These are phyloP conservation scores for Frankliniella intonsa DNA, from an alignment of 2,888 invertebrate genomes.

Conservation along the genomic window DNA sequence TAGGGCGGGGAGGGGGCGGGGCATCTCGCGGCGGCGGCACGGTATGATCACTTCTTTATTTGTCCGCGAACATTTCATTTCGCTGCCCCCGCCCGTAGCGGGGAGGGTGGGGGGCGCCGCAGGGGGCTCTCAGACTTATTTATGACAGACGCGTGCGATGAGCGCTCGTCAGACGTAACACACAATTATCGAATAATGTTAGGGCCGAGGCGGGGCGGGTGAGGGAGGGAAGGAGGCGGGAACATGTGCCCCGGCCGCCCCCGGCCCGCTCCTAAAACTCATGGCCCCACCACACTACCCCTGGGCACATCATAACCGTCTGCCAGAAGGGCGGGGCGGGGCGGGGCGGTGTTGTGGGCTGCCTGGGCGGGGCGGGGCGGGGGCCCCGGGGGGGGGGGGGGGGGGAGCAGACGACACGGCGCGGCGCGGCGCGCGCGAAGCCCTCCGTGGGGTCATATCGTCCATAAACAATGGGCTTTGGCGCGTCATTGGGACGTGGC, in stretches of 20 bases:
- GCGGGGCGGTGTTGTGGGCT: not conserved
- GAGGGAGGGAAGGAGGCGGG: too few relatives aligned
- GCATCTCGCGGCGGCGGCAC: too few relatives aligned
- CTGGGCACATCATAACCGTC: too few relatives aligned
- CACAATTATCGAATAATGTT: not conserved
- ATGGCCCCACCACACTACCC: too few relatives aligned
- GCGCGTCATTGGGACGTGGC: not conserved
- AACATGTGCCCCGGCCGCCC: too few relatives aligned
- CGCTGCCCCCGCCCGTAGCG: not conserved
- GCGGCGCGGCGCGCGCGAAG: not conserved
- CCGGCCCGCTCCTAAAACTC: too few relatives aligned
- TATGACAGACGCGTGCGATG: not conserved
- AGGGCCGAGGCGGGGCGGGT: too few relatives aligned
- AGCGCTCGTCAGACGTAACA: not conserved
- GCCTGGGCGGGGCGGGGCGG: not conserved
- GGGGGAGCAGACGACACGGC: not conserved
- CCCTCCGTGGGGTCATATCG: not conserved
- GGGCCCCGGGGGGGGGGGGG: not conserved
- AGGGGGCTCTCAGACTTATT: not conserved
- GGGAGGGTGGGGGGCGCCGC: too few relatives aligned
- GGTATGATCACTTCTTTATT: not conserved
- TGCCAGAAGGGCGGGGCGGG: not conserved
- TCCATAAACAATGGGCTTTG: conserved; percentile 9
- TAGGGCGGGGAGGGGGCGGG: too few relatives aligned
- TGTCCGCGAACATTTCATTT: not conserved